A percentile compares a stretch with the other conserved stretches of the same genome.
Evolutionary conservation across 2,888 invertebrate genomes (phyloP).

Genomic region (Morpho deidamia): DNA sequence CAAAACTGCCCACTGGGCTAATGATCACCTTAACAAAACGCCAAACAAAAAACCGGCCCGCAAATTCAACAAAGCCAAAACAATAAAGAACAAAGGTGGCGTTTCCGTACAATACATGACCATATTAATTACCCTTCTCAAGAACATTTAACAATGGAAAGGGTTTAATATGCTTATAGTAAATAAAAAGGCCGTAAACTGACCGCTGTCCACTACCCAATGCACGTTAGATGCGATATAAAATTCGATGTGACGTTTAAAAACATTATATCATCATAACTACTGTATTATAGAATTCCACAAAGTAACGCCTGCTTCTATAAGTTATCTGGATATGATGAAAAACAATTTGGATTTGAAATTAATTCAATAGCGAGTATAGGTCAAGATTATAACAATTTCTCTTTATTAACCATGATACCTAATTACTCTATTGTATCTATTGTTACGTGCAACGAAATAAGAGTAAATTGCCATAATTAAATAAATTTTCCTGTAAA

Average conservation of each 20-base stretch:
- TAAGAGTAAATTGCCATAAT: too few relatives aligned
- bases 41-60: slow-evolving; percentile 47
- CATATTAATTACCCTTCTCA: slow-evolving; percentile 73
- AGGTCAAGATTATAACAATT: not conserved
- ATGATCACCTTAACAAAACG: slow-evolving; percentile 66
- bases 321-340: not conserved
- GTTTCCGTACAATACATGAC: slow-evolving; percentile 65
- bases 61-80: slow-evolving; percentile 52
- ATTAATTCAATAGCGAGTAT: too few relatives aligned
- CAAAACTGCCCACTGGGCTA: slow-evolving; percentile 67
- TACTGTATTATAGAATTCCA: too few relatives aligned
- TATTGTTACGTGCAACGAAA: too few relatives aligned
- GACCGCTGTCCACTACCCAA: slow-evolving; percentile 58
- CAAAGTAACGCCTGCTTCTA: too few relatives aligned
- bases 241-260: slow-evolving; percentile 60
- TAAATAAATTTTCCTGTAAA: too few relatives aligned
- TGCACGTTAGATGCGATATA: slow-evolving; percentile 33
- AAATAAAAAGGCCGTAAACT: slow-evolving; percentile 68
- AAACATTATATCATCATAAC: too few relatives aligned
- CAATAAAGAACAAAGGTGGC: slow-evolving; percentile 57
- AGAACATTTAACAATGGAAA: slow-evolving; percentile 53
- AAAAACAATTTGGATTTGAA: not conserved
- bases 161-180: slow-evolving; percentile 74
- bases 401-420: too few relatives aligned
- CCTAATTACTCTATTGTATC: too few relatives aligned